Evolutionary conservation across 2,113 vertebrate species (phyloP), one percentile per base, ranked within the genome.

Genomic region (Copsychus sechellarum): DNA sequence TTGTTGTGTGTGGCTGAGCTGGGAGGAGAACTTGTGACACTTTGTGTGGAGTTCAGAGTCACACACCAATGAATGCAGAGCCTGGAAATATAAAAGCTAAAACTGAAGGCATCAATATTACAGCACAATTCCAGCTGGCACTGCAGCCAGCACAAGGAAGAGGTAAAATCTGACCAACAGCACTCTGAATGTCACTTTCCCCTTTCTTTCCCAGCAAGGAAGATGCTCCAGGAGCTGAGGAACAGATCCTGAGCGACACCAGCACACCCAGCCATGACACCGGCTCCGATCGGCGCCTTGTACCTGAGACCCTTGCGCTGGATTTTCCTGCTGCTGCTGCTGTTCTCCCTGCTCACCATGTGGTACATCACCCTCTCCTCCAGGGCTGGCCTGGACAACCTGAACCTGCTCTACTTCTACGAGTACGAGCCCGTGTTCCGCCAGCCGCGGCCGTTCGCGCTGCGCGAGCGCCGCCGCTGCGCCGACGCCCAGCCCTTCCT

Each of bases 391-490:
- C 67, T 80, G 1, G 81, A 98, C 5, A 58, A 28, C 0, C 3
- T 91, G 5, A 96, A 98, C 90, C 72, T 56, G n/a, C 90, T 96
- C 65, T 96, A 98, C 72, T 98, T 98, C 81, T 98, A 97, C 3
- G 95, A 98, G 13, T 88, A 96, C 1, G 92, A 98, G 61, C 97
- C 97, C 0, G 12, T 96, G 64, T 88, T 96, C 90, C 95, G 84
- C 60, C 97, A 96, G 24, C 65, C 3, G 42, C 96, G 96, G 3
- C 88, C 9, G 34, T 98, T 98, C 91, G 95, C 95, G 0, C 89
- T 97, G 57, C 92, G 85, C 11, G 90, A 94, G 73, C 95, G 28
- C 88, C 74, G 31, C 5, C 31, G 21, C 5, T 98, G 97, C 88
- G 65, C 92, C 58, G 57, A 82, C 29, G 5, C 21, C 12, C 34